Conservation (phyloP, 92 coral and sea anemone species). For the Blastomussa wellsi region DNA sequence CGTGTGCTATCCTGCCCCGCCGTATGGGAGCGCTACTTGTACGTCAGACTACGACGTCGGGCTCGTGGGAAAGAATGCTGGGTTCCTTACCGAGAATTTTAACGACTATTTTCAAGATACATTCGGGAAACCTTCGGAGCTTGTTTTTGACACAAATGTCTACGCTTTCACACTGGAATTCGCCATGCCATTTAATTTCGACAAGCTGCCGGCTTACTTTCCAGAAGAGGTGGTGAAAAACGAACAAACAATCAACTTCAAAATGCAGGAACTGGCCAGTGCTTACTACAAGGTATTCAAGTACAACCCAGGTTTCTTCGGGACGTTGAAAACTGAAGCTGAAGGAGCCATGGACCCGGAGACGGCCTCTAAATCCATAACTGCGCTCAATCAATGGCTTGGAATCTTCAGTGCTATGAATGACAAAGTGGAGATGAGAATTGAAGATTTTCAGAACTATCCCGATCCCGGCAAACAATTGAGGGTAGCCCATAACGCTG, state of each 20-base stretch:
- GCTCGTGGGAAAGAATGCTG: slow-evolving; percentile 70
- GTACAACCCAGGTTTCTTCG: slow-evolving; percentile 51
- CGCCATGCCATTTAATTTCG: slow-evolving; percentile 63
- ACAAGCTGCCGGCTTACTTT: slow-evolving; percentile 49
- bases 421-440: slow-evolving; percentile 3
- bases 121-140: slow-evolving; percentile 67
- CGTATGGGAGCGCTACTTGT: slow-evolving; percentile 64
- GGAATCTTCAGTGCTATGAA: slow-evolving; percentile 1
- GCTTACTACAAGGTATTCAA: slow-evolving; percentile 51
- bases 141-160: slow-evolving; percentile 78
- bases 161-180: slow-evolving; percentile 78
- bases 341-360: neutral
- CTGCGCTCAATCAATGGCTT: slow-evolving; percentile 28
- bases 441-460: neutral
- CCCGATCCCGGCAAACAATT: neutral
- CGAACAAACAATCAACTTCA: slow-evolving; percentile 23
- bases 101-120: slow-evolving; percentile 64
- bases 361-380: neutral
- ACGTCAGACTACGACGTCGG: slow-evolving; percentile 56
- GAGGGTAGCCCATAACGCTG: slow-evolving; percentile 40
- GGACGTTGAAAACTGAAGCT: neutral
- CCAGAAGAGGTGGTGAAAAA: neutral
- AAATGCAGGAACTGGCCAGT: slow-evolving; percentile 71
- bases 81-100: slow-evolving; percentile 52
- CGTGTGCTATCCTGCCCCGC: slow-evolving; percentile 70